phyloP scores from a whole-genome alignment of 2,113 vertebrate genomes.

The Tachycineta bicolor region DNA sequence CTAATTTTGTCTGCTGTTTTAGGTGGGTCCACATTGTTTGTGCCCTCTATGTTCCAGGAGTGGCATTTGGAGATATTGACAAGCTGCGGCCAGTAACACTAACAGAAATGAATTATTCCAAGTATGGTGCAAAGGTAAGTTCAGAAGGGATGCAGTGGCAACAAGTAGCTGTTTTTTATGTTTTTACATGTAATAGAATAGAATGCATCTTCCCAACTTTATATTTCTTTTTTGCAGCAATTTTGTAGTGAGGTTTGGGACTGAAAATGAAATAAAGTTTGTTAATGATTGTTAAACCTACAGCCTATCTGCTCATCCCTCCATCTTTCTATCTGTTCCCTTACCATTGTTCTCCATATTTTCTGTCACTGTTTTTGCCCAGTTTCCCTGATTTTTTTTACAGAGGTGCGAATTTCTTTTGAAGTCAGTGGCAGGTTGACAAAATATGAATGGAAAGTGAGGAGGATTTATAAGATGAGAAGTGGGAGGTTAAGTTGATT shows the following conservation, averaged over 20 bases:
- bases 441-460: not conserved
- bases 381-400: not conserved
- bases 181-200: not conserved
- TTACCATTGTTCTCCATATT: not conserved
- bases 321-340: not conserved
- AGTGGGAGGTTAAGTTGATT: not conserved
- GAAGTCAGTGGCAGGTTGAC: not conserved
- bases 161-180: not conserved
- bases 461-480: not conserved
- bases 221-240: not conserved
- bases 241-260: not conserved
- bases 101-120: constrained; percentile 99
- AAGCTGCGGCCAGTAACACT: constrained; percentile 95
- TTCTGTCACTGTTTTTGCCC: not conserved
- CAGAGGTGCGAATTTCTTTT: not conserved
- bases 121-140: constrained; percentile 96
- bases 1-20: constrained; percentile 31
- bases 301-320: not conserved
- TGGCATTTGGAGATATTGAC: constrained; percentile 98
- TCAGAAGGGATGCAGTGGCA: not conserved
- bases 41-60: constrained; percentile 96
- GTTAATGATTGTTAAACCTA: not conserved
- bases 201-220: not conserved
- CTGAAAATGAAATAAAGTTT: not conserved
- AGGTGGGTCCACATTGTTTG: constrained; percentile 99